These are phyloP conservation scores for Grammomys dolichurus DNA, from an alignment of 2,113 vertebrate genomes.

Conservation along the genomic window DNA sequence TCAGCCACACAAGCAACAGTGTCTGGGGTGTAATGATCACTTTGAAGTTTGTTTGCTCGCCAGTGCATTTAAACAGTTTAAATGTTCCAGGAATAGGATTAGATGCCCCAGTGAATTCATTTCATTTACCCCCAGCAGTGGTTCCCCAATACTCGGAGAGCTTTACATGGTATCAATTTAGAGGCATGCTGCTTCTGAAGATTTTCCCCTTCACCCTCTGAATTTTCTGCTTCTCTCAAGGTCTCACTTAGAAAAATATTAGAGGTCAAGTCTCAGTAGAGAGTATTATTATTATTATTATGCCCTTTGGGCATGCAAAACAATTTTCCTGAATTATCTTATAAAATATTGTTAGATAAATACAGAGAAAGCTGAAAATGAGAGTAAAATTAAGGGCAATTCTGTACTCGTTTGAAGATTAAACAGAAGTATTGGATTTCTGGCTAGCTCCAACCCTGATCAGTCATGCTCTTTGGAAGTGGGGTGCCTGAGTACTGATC, in stretches of 20 bases:
- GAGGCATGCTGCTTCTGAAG: constrained; percentile 88
- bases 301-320: constrained; percentile 39
- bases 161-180: constrained; percentile 90
- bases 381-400: constrained; percentile 39
- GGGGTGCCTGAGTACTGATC: not conserved
- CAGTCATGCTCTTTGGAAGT: not conserved
- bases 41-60: constrained; percentile 93
- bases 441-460: not conserved
- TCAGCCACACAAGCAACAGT: constrained; percentile 90
- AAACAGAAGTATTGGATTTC: not conserved
- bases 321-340: constrained; percentile 70
- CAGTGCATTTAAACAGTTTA: constrained; percentile 89
- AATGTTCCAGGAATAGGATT: constrained; percentile 92
- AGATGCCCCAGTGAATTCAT: constrained; percentile 91
- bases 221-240: constrained; percentile 85
- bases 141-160: constrained; percentile 87
- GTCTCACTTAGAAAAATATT: constrained; percentile 81
- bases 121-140: constrained; percentile 92
- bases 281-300: constrained; percentile 55
- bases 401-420: constrained; percentile 31
- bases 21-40: constrained; percentile 91
- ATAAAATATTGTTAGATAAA: constrained; percentile 50
- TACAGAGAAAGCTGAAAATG: constrained; percentile 50
- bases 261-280: constrained; percentile 68
- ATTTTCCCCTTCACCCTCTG: constrained; percentile 81